Conservation (phyloP, 2,113 vertebrate species). For the Lynx canadensis region DNA sequence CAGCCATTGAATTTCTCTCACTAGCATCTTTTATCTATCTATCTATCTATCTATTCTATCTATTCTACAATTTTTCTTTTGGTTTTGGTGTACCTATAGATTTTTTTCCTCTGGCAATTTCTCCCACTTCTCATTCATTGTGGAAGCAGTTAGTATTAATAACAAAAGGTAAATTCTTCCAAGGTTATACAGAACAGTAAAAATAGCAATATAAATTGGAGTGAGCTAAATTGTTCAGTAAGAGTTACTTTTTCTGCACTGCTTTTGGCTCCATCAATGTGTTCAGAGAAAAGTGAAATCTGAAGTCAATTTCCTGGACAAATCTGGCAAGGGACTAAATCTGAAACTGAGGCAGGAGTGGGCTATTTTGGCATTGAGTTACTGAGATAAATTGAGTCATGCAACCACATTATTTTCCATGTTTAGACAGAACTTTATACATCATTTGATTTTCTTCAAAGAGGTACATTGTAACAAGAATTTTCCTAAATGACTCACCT, state of each 20-base stretch:
- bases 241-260: background rate
- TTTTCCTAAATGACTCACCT: conserved; percentile 52
- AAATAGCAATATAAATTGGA: background rate
- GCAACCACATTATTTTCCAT: background rate
- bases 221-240: background rate
- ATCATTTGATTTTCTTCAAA: conserved; percentile 40
- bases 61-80: background rate
- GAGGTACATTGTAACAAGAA: background rate
- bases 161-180: background rate
- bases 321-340: background rate
- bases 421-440: conserved; percentile 43
- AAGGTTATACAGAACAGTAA: background rate
- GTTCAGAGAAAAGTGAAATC: conserved; percentile 32
- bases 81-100: background rate
- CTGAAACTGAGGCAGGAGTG: conserved; percentile 33
- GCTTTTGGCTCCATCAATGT: background rate
- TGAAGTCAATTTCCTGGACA: conserved; percentile 16
- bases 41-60: too few species aligned
- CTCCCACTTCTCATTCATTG: conserved; percentile 12
- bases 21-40: background rate
- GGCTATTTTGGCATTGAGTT: background rate
- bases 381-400: conserved; percentile 44
- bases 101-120: background rate
- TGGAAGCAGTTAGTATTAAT: background rate
- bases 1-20: conserved; percentile 20